A percentile compares a stretch with the other conserved stretches of the same genome.
These are phyloP conservation scores for Oegoconia quadripuncta DNA, from an alignment of 2,888 invertebrate species.

Conservation along the genomic window DNA sequence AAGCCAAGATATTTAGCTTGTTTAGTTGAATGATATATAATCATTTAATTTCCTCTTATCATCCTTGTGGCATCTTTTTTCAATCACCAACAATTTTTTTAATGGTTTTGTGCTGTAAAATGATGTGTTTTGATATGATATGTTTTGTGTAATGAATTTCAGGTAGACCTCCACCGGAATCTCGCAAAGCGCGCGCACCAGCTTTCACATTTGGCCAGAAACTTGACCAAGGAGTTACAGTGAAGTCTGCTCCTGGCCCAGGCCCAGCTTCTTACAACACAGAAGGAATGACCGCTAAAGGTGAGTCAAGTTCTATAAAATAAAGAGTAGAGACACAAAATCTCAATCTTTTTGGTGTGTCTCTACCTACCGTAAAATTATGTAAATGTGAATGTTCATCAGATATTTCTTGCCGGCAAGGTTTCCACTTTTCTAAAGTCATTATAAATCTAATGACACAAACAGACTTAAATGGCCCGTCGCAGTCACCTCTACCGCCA, in stretches of 20 bases:
- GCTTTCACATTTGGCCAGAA: slow-evolving; percentile 90
- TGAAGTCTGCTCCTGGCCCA: slow-evolving; percentile 85
- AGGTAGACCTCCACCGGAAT: slow-evolving; percentile 89
- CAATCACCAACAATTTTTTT: too few relatives aligned
- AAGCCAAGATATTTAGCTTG: too few relatives aligned
- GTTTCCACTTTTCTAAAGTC: not conserved
- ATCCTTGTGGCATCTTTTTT: too few relatives aligned
- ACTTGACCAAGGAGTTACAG: slow-evolving; percentile 70
- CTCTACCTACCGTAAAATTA: too few relatives aligned
- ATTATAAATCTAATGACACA: not conserved
- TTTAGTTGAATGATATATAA: too few relatives aligned
- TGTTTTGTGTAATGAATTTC: slow-evolving; percentile 19
- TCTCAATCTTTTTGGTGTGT: too few relatives aligned
- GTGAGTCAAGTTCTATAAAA: slow-evolving; percentile 52
- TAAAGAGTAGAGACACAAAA: too few relatives aligned
- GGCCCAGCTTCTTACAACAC: slow-evolving; percentile 96
- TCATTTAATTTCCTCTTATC: too few relatives aligned
- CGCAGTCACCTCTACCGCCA: slow-evolving; percentile 1
- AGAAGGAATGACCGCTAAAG: slow-evolving; percentile 90
- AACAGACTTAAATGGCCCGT: not conserved
- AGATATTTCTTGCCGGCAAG: not conserved
- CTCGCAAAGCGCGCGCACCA: slow-evolving; percentile 87
- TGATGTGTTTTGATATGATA: not conserved
- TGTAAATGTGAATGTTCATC: not conserved
- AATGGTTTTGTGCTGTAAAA: not conserved